Evolutionary conservation across 2,797 vertebrate genomes (phyloP).

Genomic region (Neosilurus mollespiculum): DNA sequence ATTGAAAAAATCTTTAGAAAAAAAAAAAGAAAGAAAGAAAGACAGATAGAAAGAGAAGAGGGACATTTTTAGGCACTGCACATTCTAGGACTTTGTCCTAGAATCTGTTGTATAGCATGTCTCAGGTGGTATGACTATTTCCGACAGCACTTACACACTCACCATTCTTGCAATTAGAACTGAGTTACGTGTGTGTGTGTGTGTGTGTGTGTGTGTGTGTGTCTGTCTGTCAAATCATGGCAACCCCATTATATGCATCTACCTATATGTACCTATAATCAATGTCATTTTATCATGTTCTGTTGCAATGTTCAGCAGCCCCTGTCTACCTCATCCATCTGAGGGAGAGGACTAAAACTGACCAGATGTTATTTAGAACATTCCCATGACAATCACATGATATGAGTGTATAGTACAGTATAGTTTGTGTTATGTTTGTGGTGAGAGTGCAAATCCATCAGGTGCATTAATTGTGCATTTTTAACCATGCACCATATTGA

Average conservation of each 20-base stretch:
- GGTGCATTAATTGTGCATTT: background rate
- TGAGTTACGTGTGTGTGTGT: slow-evolving; percentile 15
- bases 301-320: background rate
- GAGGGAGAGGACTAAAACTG: background rate
- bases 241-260: background rate
- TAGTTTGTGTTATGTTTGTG: background rate
- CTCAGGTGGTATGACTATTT: slow-evolving; percentile 32
- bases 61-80: slow-evolving; percentile 1
- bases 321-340: background rate
- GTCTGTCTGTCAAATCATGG: background rate
- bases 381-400: background rate
- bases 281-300: background rate
- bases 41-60: background rate
- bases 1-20: background rate
- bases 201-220: slow-evolving; percentile 12
- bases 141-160: background rate
- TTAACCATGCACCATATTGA: background rate
- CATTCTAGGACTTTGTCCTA: background rate
- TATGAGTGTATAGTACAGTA: background rate
- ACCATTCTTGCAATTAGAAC: background rate
- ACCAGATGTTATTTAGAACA: background rate
- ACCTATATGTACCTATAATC: background rate
- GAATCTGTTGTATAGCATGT: background rate
- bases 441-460: background rate
- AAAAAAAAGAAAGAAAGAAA: background rate